phyloP scores from a whole-genome alignment of 2,797 vertebrate genomes.

The Ispidina picta region DNA sequence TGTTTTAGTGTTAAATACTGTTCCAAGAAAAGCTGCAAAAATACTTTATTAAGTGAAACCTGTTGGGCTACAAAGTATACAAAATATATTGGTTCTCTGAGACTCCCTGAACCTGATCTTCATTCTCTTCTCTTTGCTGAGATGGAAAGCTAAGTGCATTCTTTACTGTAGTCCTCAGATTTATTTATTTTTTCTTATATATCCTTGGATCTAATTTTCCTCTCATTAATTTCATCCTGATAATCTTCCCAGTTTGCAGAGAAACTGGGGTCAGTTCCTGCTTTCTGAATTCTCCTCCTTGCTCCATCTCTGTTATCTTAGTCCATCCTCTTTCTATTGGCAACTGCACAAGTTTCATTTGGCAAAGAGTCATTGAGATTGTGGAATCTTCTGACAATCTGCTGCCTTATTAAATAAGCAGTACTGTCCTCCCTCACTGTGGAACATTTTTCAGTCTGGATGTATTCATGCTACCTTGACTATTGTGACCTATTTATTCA shows the following conservation, averaged over 20 bases:
- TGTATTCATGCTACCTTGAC: background rate
- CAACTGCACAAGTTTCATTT: conserved; percentile 10
- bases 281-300: background rate
- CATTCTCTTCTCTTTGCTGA: background rate
- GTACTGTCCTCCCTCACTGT: background rate
- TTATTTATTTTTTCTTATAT: background rate
- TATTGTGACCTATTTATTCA: background rate
- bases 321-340: background rate
- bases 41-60: background rate
- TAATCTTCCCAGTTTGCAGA: background rate
- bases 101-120: background rate
- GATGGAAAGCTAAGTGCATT: background rate
- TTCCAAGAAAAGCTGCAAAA: background rate
- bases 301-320: background rate
- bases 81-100: background rate
- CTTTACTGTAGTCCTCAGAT: background rate
- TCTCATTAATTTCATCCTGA: background rate
- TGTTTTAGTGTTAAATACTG: background rate
- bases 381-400: conserved; percentile 25
- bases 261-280: background rate
- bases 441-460: conserved; percentile 14
- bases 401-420: conserved; percentile 47
- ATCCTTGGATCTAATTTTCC: background rate
- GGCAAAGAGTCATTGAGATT: background rate
- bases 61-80: no score